phyloP scores from a whole-genome alignment of 2,888 invertebrate genomes.

The Dolichopus griseipennis region DNA sequence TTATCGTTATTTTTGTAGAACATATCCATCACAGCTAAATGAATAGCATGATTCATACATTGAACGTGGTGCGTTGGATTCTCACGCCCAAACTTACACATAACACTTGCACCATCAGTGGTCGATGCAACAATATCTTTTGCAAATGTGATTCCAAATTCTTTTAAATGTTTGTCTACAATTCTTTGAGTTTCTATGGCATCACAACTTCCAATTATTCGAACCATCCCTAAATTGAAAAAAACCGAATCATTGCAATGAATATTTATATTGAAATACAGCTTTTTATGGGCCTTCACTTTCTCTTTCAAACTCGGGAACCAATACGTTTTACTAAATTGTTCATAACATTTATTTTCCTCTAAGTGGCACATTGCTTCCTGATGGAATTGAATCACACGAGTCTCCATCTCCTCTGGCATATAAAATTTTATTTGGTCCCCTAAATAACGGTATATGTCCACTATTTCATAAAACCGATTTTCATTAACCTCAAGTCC shows the following conservation, averaged over 20 bases:
- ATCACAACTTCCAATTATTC: too few species aligned
- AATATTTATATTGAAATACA: constrained; percentile 18
- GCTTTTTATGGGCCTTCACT: constrained; percentile 13
- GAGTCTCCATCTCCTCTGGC: too few species aligned
- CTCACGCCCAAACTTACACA: constrained; percentile 40
- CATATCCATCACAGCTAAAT: too few species aligned
- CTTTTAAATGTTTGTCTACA: too few species aligned
- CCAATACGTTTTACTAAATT: constrained; percentile 26
- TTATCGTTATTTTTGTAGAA: too few species aligned
- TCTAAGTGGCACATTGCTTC: constrained; percentile 30
- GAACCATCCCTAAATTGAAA: too few species aligned
- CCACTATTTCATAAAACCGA: constrained; percentile 15
- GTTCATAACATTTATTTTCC: constrained; percentile 26
- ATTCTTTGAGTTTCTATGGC: too few species aligned
- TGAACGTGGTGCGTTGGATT: constrained; percentile 26
- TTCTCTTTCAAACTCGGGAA: constrained; percentile 28
- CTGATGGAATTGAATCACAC: constrained; percentile 25
- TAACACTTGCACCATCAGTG: too few species aligned
- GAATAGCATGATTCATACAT: too few species aligned
- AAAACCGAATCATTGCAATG: constrained; percentile 26
- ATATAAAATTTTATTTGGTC: constrained; percentile 17
- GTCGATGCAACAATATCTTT: constrained; percentile 34
- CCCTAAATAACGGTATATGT: constrained; percentile 17
- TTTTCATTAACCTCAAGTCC: constrained; percentile 21
- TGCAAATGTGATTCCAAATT: too few species aligned